Percentiles rank a stretch among this genome's conserved stretches.
Evolutionary conservation across 2,113 vertebrate species (phyloP).

Genomic region (Salvelinus fontinalis): DNA sequence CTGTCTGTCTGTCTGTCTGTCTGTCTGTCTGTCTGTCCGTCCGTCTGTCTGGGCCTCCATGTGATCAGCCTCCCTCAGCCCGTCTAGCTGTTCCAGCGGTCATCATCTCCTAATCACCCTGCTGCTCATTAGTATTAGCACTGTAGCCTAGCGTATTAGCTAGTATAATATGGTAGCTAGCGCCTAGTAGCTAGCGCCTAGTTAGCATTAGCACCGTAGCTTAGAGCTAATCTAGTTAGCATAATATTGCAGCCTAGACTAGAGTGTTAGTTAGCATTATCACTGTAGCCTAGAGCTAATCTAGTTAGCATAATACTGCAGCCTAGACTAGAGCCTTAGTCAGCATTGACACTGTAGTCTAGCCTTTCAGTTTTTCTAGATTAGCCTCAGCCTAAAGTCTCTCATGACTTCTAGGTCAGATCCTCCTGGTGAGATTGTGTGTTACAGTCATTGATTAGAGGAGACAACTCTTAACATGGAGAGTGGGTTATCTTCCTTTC

Average conservation of each 20-base stretch:
- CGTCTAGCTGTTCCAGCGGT: conserved; percentile 47
- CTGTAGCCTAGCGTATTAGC: conserved; percentile 57
- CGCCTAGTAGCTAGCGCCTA: too few species aligned
- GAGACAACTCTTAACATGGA: neutral
- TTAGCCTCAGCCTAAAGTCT: too few species aligned
- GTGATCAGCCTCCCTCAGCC: conserved; percentile 53
- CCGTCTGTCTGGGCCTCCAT: conserved; percentile 24
- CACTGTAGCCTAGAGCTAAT: too few species aligned
- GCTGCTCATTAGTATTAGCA: conserved; percentile 58
- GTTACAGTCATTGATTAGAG: neutral
- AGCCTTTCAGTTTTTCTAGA: too few species aligned
- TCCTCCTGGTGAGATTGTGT: neutral
- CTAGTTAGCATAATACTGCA: too few species aligned
- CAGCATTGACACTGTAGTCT: too few species aligned
- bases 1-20: conserved; percentile 46
- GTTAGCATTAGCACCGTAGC: too few species aligned
- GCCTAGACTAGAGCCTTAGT: too few species aligned
- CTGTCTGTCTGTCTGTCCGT: conserved; percentile 13
- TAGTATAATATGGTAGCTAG: conserved; percentile 38
- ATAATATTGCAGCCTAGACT: too few species aligned
- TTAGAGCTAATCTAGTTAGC: too few species aligned
- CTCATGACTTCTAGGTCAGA: too few species aligned
- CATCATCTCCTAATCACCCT: conserved; percentile 44
- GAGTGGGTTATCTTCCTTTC: neutral
- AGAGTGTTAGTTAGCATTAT: too few species aligned